Percentiles rank a stretch among this genome's conserved stretches.
These are phyloP conservation scores for Procambarus virginalis DNA, from an alignment of 1,140 invertebrate species.

Conservation along the genomic window DNA sequence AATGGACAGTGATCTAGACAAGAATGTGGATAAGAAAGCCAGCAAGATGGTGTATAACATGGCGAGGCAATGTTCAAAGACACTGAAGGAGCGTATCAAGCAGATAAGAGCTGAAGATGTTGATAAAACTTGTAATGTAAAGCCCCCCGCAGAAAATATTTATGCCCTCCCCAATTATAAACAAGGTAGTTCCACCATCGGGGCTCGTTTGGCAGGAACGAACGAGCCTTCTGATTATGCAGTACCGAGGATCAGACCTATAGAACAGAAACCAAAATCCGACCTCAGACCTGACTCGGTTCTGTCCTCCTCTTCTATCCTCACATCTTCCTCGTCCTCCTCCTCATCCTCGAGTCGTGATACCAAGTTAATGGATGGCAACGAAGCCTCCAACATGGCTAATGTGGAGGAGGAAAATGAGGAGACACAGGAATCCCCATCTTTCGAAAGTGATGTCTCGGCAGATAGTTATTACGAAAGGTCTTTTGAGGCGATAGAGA, in stretches of 20 bases:
- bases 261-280: constrained; percentile 74
- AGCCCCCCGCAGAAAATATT: constrained; percentile 13
- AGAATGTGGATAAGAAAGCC: constrained; percentile 55
- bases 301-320: constrained; percentile 76
- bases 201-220: constrained; percentile 86
- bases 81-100: constrained; percentile 73
- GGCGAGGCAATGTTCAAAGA: constrained; percentile 73
- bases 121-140: constrained; percentile 20
- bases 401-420: constrained; percentile 69
- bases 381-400: constrained; percentile 42
- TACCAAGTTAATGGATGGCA: constrained; percentile 41
- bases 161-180: constrained; percentile 77
- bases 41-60: constrained; percentile 72
- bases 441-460: constrained; percentile 72
- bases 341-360: constrained; percentile 49
- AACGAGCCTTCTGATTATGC: constrained; percentile 83
- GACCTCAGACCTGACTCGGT: constrained; percentile 74
- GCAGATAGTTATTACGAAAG: constrained; percentile 84
- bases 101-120: constrained; percentile 66
- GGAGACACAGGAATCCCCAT: constrained; percentile 69
- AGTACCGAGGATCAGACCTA: constrained; percentile 81
- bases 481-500: constrained; percentile 84
- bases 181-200: constrained; percentile 86
- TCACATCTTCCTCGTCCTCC: constrained; percentile 77
- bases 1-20: constrained; percentile 55